phyloP scores from a whole-genome alignment of 2,113 vertebrate genomes.

The Oncorhynchus tshawytscha region DNA sequence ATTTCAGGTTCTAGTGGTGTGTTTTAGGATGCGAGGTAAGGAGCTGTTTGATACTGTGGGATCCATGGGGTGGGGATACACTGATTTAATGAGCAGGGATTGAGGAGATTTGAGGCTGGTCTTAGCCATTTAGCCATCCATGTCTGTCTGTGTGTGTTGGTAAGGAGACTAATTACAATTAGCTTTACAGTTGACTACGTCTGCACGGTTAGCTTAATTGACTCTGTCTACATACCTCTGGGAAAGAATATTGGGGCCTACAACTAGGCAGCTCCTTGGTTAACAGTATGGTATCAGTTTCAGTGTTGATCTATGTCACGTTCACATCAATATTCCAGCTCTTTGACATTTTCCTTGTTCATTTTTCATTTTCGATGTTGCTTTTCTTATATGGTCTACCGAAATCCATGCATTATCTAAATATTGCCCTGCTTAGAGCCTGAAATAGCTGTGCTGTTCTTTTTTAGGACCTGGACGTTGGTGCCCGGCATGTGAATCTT shows the following conservation, averaged over 20 bases:
- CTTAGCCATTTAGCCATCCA: conserved; percentile 41
- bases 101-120: conserved; percentile 21
- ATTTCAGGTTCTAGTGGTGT: not conserved
- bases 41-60: not conserved
- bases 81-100: conserved; percentile 29
- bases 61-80: not conserved
- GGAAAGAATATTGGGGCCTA: not conserved
- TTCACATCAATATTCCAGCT: not conserved
- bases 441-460: conserved; percentile 3
- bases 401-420: not conserved
- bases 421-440: not conserved
- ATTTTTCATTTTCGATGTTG: not conserved
- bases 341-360: not conserved
- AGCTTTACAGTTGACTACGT: not conserved
- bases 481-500: conserved; percentile 83
- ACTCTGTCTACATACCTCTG: not conserved
- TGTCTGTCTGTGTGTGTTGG: conserved; percentile 22
- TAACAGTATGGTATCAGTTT: no score
- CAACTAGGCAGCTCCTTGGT: no score
- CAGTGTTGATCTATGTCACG: not conserved
- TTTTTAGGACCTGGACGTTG: conserved; percentile 82
- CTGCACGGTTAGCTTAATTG: not conserved
- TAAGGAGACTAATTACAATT: conserved; percentile 38
- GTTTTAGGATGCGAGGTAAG: conserved; percentile 49
- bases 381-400: not conserved